Base-by-base conservation (phyloP, 1,140 invertebrate genomes). In the Bombus confusus region DNA sequence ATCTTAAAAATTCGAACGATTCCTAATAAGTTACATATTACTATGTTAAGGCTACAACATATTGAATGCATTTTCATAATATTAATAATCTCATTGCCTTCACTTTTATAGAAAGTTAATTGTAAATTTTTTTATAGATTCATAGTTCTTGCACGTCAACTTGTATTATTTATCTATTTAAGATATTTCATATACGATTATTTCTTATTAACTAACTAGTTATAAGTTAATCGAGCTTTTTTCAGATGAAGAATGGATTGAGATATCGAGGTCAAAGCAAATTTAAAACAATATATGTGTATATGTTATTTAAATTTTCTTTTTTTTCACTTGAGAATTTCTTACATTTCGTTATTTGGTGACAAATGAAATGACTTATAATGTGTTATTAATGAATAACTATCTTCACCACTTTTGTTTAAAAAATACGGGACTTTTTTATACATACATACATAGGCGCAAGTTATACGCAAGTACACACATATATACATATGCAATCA, bases 381-480 rank as follows among this genome's bases (percentile, higher is more conserved):
- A 78, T 57, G 78, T 64, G 80, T 84, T 81, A 84, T 81, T 57
- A 84, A 71, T 89, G 85, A 78, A 76, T 41, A 86, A 78, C 85
- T 86, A 78, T 81, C 34, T 90, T 80, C 59, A 77, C 34, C 22
- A 68, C 37, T 90, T 72, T 75, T 69, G 43, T 83, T 89, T 89
- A 87, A 85, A 85, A 88, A 88, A 82, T 90, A 90, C 37, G 78
- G 84, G 86, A 88, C 81, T 88, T 89, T 76, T 85, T 82, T 90
- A 83, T 84, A 84, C 77, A 90, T 91, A 91, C 86, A 90, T 88
- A 90, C 86, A 90, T 90, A 89, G 80, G 86, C 87, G 88, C 88
- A 59, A 86, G 88, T 87, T 85, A 87, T 85, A 87, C 62, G 74
- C 77, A 86, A 86, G 73, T 87, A 84, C 78, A 87, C 79, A 86